A percentile compares a stretch with the other conserved stretches of the same genome.
These are phyloP conservation scores for Neodiprion virginianus DNA, from an alignment of 1,140 invertebrate genomes.

Conservation along the genomic window DNA sequence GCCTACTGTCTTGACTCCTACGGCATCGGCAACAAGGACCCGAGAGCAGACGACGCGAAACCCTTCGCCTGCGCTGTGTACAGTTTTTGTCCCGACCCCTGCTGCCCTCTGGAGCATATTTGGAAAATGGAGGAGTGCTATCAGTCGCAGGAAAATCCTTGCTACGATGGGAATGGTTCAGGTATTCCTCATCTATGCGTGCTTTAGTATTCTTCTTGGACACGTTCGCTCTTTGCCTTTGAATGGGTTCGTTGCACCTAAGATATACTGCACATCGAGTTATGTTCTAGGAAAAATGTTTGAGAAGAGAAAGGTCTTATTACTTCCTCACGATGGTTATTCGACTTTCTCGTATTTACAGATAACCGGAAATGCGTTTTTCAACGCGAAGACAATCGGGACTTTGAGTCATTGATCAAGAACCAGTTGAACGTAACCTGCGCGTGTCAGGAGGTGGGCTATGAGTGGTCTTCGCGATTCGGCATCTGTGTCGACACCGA, in stretches of 20 bases:
- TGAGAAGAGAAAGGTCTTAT: too few relatives aligned
- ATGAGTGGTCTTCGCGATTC: conserved; percentile 65
- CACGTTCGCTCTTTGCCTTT: too few relatives aligned
- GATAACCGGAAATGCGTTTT: conserved; percentile 54
- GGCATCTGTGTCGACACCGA: conserved; percentile 70
- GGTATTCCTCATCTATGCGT: conserved; percentile 25
- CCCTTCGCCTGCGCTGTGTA: conserved; percentile 68
- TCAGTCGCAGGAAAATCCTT: conserved; percentile 56
- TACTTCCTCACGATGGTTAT: too few relatives aligned
- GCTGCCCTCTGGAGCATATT: conserved; percentile 64
- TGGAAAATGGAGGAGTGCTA: conserved; percentile 50
- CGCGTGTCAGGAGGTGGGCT: conserved; percentile 59
- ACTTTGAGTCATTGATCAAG: conserved; percentile 60
- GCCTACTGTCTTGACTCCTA: conserved; percentile 63
- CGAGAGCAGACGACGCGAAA: conserved; percentile 62
- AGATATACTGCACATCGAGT: not conserved
- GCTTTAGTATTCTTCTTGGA: not conserved
- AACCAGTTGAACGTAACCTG: conserved; percentile 69
- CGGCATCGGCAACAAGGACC: conserved; percentile 56
- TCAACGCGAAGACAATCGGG: conserved; percentile 58
- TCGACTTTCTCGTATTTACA: conserved; percentile 10
- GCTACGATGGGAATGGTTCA: conserved; percentile 48
- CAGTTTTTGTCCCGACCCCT: conserved; percentile 73
- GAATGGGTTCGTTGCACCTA: too few relatives aligned
- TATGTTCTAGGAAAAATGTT: not conserved